Conservation (phyloP, 2,888 invertebrate species). For the Clitarchus hookeri region DNA sequence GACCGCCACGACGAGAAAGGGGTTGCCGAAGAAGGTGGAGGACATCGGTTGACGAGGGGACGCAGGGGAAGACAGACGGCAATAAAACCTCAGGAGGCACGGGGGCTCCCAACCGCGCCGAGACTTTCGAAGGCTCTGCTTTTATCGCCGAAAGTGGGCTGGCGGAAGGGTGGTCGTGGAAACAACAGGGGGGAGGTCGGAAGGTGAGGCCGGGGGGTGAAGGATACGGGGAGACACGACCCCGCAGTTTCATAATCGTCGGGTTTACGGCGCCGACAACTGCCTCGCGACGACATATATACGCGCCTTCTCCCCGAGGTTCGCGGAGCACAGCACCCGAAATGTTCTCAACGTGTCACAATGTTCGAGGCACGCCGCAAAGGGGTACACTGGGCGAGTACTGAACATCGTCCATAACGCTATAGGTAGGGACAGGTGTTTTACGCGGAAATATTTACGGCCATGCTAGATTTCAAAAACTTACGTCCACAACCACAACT, state of each 20-base stretch:
- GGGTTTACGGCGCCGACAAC: neutral
- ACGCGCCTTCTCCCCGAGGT: too few species aligned
- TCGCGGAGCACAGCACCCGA: too few species aligned
- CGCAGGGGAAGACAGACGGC: constrained; percentile 4
- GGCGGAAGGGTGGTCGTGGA: too few species aligned
- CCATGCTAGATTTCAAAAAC: too few species aligned
- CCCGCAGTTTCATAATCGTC: neutral
- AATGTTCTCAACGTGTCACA: too few species aligned
- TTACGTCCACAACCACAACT: too few species aligned
- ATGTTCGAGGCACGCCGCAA: too few species aligned
- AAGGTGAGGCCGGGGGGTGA: constrained; percentile 15
- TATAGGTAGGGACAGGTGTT: too few species aligned
- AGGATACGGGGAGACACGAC: neutral
- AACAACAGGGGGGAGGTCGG: neutral
- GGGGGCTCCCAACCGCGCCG: neutral
- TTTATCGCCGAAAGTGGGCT: neutral
- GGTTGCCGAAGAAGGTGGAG: neutral
- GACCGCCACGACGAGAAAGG: neutral
- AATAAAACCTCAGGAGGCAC: neutral
- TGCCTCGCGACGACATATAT: neutral
- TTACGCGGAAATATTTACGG: too few species aligned
- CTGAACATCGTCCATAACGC: too few species aligned
- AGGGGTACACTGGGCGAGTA: too few species aligned
- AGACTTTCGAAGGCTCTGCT: neutral
- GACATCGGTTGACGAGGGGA: too few species aligned